Evolutionary conservation across 2,888 invertebrate species (phyloP), one percentile per base, ranked within the genome.

Genomic region (Chrysomela aeneicollis): DNA sequence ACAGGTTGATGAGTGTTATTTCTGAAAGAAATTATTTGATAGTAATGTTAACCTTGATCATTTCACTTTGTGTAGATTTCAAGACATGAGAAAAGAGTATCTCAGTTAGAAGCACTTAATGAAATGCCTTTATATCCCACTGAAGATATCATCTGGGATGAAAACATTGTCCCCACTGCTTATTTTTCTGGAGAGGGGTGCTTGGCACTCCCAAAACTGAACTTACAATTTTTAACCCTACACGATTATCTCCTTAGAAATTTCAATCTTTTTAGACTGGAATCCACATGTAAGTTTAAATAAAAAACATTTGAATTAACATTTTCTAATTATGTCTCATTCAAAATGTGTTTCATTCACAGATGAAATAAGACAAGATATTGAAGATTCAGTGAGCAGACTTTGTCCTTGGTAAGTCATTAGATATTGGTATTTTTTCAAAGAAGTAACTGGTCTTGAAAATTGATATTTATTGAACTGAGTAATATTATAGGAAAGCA

Each of bases 71-170:
- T 76, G 26, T 76, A 91, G 91, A 88, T 92, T 72, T 92, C 92
- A 0, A 87, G 94, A 1, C 96, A 97, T 81, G 96, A 97, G 81
- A 87, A 92, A 46, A 88, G 95, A 55, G 89, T 92, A 35, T 98
- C 97, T 0, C 98, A 99, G 78, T 84, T 98, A 59, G 95, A 98
- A 79, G 93, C 94, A 61, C 84, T 99, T 10, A 99, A 99, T 81
- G 93, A 95, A 74, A 97, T 98, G 95, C 98, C 99, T 0, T 85
- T 99, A 0, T 99, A 99, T 81, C 99, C 99, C 0, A 98, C 97
- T 0, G 99, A 99, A 81, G 92, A 94, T 65, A 92, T 98, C 1
- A 96, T 99, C 74, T 99, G 99, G 99, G 96, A 99, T 82, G 98
- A 99, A 82, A 98, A 98, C 79, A 90, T 99, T 49, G 98, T 99